phyloP scores from a whole-genome alignment of 2,797 vertebrate species.

The Hozukius guyotensis region DNA sequence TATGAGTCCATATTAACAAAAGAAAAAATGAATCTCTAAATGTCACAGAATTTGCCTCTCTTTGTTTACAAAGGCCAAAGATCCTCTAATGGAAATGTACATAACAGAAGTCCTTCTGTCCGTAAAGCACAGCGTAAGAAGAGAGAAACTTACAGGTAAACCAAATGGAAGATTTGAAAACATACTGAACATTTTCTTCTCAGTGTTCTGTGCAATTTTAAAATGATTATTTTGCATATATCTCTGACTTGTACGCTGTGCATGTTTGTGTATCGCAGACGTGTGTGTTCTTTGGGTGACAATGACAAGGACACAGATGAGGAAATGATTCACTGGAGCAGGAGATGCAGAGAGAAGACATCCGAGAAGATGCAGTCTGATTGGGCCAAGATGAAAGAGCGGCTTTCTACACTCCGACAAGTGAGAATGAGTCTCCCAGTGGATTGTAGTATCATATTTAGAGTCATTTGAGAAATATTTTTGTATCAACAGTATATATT shows the following conservation, averaged over 20 bases:
- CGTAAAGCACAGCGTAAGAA: conserved; percentile 24
- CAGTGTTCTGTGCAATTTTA: background rate
- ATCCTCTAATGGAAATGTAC: background rate
- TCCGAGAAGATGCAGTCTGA: conserved; percentile 49
- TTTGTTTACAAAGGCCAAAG: conserved; percentile 47
- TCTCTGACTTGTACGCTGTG: background rate
- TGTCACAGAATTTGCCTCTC: background rate
- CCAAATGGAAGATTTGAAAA: background rate
- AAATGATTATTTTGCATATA: background rate
- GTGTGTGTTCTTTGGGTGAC: conserved; percentile 18
- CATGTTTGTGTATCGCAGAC: conserved; percentile 33
- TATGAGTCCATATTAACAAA: background rate
- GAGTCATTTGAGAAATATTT: background rate
- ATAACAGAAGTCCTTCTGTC: conserved; percentile 17
- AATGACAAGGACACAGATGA: conserved; percentile 57
- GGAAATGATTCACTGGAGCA: conserved; percentile 22
- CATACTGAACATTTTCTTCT: background rate
- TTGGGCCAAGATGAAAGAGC: conserved; percentile 44
- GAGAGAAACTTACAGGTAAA: conserved; percentile 66
- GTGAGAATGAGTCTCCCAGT: conserved; percentile 26
- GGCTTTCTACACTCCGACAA: conserved; percentile 39
- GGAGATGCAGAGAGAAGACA: conserved; percentile 21
- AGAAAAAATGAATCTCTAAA: background rate
- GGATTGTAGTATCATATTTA: background rate
- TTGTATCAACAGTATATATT: background rate